Base-by-base conservation (phyloP, 2,113 vertebrate species). In the Ovibos moschatus region DNA sequence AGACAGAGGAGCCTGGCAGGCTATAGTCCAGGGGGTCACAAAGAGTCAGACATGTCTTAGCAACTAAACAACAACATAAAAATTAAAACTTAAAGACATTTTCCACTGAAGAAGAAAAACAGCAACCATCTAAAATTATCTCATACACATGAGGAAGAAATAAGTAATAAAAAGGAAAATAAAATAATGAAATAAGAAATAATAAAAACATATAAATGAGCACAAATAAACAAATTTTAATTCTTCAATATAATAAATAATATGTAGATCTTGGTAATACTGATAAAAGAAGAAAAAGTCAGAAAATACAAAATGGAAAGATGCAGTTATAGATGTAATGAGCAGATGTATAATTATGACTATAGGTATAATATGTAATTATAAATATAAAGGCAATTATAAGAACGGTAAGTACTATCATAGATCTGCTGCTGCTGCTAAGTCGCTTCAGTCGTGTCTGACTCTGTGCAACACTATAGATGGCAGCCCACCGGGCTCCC, bases 41-140 rank as follows among this genome's bases (percentile, higher is more conserved):
- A 3, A 40, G 19, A 40, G n/a, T 74, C 67, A 74, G n/a, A 40
- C 19, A 6, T 74, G 21, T 40, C 36, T 74, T 74, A 74, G 67
- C 67, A 74, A 74, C 36, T 74, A 74, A 40, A 40, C 10, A 71
- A 23, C 17, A 40, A 74, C 21, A 25, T 47, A 58, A 71, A 33
- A 95, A 93, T 85, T 88, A 94, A 76, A 94, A 47, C 11, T n/a
- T 40, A 84, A 93, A 91, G 7, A 53, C 50, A 1, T 2, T 89
- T 91, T 90, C 5, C 25, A 64, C 27, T 79, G 21, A 91, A 83
- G 8, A 94, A 94, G 55, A 45, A 94, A 95, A 94, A 27, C 2
- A 79, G 6, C 45, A 89, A 43, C 1, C 88, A 12, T 10, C 28
- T 40, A 71, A 76, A 3, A 36, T 33, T 91, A 74, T 91, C 16